Base-by-base conservation (phyloP, 1,140 invertebrate species). In the Portunus trituberculatus region DNA sequence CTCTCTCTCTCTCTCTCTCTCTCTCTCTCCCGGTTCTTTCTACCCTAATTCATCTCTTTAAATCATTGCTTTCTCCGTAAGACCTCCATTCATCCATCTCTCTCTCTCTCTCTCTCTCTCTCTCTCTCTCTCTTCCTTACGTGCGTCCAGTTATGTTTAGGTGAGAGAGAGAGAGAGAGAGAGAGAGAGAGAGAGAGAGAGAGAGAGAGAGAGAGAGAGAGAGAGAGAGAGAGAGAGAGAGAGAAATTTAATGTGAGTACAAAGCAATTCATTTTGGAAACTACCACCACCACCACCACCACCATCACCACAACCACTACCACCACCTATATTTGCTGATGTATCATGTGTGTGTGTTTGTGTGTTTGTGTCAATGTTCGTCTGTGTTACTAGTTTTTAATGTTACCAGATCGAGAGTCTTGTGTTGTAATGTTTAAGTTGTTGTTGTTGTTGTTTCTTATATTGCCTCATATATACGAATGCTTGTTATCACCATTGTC, bases 121-220 rank as follows among this genome's bases (percentile, higher is more conserved):
- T 6, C 39, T 39, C 39, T 39, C 39, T 39, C 39, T 6, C 39
- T 39, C 39, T 39, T 6, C 39, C 39, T 39, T 39, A 39, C 39
- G 39, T 39, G 39, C 39, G 6, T 39, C 39, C 6, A 1, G 39
- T 39, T 6, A 39, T 39, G 39, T 39, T 39, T 39, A 39, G 39
- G 39, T 39, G 39, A 39, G 39, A 39, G 39, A 28, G 86, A 88
- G 86, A 88, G 86, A 39, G 86, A 88, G 86, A 88, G 86, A 39
- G 86, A 31, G 28, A 39, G 28, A 39, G 86, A 39, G 4, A 45
- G 87, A 31, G 87, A 45, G 87, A 45, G 28, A 31, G 32, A 31
- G 28, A 31, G 87, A 31, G 32, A 31, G 87, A 45, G 32, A 31
- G 87, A 89, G 32, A 31, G 32, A 25, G 28, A 31, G 32, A 45